Percentiles rank a stretch among this genome's conserved stretches.
Conservation (phyloP, 2,113 vertebrate species). For the Ciconia maguari region DNA sequence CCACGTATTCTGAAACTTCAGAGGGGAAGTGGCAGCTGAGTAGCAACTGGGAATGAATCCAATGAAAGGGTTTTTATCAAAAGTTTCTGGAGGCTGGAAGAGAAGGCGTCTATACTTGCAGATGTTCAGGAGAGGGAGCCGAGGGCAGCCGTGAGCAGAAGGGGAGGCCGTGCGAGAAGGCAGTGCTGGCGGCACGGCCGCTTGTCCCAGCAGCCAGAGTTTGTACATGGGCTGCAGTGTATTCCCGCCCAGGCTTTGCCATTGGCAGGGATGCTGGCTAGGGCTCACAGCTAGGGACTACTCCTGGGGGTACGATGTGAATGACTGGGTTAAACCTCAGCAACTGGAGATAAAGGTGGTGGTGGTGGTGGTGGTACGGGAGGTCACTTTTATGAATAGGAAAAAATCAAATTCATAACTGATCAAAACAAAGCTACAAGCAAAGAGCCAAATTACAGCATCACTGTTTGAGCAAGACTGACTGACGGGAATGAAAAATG, state of each 20-base stretch:
- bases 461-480: background rate
- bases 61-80: background rate
- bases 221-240: background rate
- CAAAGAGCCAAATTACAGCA: background rate
- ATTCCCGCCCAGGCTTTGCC: background rate
- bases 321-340: background rate
- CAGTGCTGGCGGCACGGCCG: rapidly evolving
- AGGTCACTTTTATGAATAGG: background rate
- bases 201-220: background rate
- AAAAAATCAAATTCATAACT: background rate
- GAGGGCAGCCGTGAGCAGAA: too few species aligned
- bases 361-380: background rate
- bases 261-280: background rate
- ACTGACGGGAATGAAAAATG: background rate
- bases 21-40: background rate
- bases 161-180: background rate
- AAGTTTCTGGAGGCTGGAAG: background rate
- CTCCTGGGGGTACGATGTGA: too few species aligned
- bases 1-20: background rate
- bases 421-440: background rate
- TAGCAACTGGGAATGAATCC: background rate
- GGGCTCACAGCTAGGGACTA: background rate
- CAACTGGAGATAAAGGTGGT: background rate
- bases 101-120: background rate
- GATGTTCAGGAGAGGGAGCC: background rate